Evolutionary conservation across 1,140 invertebrate genomes (phyloP).

Genomic region (Bombyx mandarina): DNA sequence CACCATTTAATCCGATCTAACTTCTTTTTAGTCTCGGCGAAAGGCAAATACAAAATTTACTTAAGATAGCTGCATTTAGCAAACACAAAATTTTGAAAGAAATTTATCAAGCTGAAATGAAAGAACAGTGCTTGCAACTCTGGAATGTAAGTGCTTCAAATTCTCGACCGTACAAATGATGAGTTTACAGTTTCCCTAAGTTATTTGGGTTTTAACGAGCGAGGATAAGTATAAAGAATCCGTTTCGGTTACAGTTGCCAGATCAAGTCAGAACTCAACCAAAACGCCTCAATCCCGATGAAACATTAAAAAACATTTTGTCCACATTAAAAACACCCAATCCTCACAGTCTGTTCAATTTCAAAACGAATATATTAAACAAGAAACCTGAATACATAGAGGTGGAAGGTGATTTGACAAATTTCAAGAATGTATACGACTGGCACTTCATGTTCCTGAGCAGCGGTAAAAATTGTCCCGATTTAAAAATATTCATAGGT

Average conservation of each 20-base stretch:
- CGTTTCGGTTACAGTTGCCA: conserved; percentile 48
- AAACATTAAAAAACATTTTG: conserved; percentile 53
- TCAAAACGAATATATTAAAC: conserved; percentile 46
- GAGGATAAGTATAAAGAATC: background rate
- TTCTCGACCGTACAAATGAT: no score
- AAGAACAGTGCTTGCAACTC: conserved; percentile 79
- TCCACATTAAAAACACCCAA: conserved; percentile 21
- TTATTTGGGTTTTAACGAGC: no score
- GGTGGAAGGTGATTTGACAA: conserved; percentile 25
- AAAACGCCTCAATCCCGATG: conserved; percentile 52
- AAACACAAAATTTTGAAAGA: conserved; percentile 82
- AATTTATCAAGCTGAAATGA: conserved; percentile 78
- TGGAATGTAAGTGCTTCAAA: conserved; percentile 75
- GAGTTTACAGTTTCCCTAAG: background rate
- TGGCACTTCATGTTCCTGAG: conserved; percentile 81
- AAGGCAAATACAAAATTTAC: background rate
- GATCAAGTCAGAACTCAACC: conserved; percentile 68
- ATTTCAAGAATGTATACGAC: conserved; percentile 74
- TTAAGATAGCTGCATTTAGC: conserved; percentile 27
- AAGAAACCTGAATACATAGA: conserved; percentile 30
- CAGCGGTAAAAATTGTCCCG: conserved; percentile 64
- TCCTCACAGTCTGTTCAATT: conserved; percentile 30
- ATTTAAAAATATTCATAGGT: conserved; percentile 72
- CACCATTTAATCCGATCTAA: background rate
- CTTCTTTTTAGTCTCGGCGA: background rate